Evolutionary conservation across 2,797 vertebrate species (phyloP).

Genomic region (Threskiornis aethiopicus): DNA sequence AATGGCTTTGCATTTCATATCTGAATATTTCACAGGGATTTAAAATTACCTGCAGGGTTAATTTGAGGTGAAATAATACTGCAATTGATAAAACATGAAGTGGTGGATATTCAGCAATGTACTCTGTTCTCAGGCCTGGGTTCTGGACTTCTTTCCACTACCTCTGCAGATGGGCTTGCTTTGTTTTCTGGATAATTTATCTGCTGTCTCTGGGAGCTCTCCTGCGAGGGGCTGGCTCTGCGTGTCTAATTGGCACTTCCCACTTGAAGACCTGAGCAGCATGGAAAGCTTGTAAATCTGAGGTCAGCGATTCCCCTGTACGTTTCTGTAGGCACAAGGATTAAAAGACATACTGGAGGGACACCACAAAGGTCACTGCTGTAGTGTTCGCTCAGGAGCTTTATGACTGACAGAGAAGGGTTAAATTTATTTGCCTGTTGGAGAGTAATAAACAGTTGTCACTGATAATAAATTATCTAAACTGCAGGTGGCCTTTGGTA

Average conservation of each 20-base stretch:
- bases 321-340: background rate
- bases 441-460: slow-evolving; percentile 43
- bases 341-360: background rate
- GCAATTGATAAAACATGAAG: background rate
- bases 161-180: background rate
- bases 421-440: slow-evolving; percentile 43
- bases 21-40: background rate
- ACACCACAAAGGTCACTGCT: background rate
- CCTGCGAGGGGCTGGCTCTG: background rate
- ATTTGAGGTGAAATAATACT: background rate
- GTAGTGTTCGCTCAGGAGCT: background rate
- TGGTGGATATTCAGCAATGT: background rate
- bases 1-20: background rate
- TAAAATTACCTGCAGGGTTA: background rate
- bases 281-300: background rate
- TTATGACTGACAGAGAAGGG: background rate
- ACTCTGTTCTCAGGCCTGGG: background rate
- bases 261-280: background rate
- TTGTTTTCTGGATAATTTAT: background rate
- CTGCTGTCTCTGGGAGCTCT: background rate
- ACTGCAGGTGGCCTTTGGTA: slow-evolving; percentile 65
- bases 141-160: background rate
- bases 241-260: background rate
- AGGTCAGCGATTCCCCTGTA: background rate
- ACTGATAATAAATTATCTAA: slow-evolving; percentile 57